Percentiles rank a stretch among this genome's conserved stretches.
Evolutionary conservation across 37 sponge, comb jelly and placozoan species (phyloP).

Genomic region (Beroe forskalii): DNA sequence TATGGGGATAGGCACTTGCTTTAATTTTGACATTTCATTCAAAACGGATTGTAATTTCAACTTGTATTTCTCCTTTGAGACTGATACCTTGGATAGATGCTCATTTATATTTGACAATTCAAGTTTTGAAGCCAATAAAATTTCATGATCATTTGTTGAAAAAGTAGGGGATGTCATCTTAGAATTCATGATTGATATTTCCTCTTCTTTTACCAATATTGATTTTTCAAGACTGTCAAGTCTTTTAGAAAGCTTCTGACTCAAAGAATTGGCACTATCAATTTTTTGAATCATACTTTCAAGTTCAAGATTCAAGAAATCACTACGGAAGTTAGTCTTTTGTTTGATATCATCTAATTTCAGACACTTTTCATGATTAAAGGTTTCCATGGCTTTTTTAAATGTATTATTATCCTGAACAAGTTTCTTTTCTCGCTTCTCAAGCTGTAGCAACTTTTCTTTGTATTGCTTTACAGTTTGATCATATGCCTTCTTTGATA

Average conservation of each 20-base stretch:
- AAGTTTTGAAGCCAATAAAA: not conserved
- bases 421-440: not conserved
- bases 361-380: not conserved
- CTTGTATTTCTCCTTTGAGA: constrained; percentile 37
- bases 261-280: not conserved
- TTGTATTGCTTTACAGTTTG: constrained; percentile 18
- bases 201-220: not conserved
- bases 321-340: constrained; percentile 1
- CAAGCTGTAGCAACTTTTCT: not conserved
- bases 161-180: no score
- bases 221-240: not conserved
- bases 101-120: not conserved
- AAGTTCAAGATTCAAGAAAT: constrained; percentile 18
- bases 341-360: constrained; percentile 41
- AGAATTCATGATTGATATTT: not conserved
- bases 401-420: not conserved
- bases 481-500: not conserved
- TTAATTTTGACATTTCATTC: not conserved
- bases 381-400: not conserved
- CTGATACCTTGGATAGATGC: not conserved
- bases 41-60: constrained; percentile 15
- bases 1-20: not conserved
- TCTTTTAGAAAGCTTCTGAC: not conserved
- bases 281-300: not conserved
- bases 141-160: not conserved